Evolutionary conservation across 2,888 invertebrate species (phyloP).

Genomic region (Eupithecia dodoneata): DNA sequence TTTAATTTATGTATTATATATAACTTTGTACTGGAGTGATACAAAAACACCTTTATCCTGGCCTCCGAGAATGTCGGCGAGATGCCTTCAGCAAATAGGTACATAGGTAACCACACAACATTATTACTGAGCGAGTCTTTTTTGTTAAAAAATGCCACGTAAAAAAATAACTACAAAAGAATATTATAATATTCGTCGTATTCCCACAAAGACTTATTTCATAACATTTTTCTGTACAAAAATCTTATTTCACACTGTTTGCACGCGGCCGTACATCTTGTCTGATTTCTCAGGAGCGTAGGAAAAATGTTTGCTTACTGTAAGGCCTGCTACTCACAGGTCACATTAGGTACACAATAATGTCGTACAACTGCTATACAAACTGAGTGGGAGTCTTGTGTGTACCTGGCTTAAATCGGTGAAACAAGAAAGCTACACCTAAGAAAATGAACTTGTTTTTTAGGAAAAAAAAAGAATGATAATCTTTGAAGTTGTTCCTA

Average conservation of each 20-base stretch:
- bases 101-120: not conserved
- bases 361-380: slow-evolving; percentile 9
- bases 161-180: slow-evolving; percentile 15
- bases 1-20: not conserved
- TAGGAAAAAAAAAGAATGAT: not conserved
- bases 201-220: slow-evolving; percentile 55
- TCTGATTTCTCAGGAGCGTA: slow-evolving; percentile 71
- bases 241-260: slow-evolving; percentile 78
- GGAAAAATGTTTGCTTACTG: slow-evolving; percentile 55
- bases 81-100: not conserved
- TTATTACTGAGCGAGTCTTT: not conserved
- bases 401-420: not conserved
- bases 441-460: not conserved
- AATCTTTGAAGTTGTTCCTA: not conserved
- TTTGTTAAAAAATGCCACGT: slow-evolving; percentile 15
- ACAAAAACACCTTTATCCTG: not conserved
- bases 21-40: not conserved
- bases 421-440: not conserved
- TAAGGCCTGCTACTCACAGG: slow-evolving; percentile 11
- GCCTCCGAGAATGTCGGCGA: not conserved
- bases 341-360: slow-evolving; percentile 6
- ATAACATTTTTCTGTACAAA: slow-evolving; percentile 63
- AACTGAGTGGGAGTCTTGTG: slow-evolving; percentile 1
- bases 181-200: slow-evolving; percentile 32
- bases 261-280: slow-evolving; percentile 71